These are phyloP conservation scores for Aptenodytes patagonicus DNA, from an alignment of 2,113 vertebrate species.

Conservation along the genomic window DNA sequence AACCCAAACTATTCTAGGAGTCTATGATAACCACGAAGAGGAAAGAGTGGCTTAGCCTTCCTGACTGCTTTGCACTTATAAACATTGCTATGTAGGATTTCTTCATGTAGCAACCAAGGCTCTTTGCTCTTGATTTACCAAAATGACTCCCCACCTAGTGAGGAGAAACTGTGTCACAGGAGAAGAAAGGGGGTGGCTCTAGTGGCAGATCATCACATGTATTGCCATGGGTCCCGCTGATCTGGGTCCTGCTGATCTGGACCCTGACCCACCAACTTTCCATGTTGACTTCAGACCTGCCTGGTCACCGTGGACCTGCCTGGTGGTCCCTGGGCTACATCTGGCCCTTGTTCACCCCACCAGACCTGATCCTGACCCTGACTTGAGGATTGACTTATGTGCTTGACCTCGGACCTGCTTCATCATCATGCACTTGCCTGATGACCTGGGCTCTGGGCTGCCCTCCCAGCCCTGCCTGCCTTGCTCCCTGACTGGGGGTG, in stretches of 20 bases:
- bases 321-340: neutral
- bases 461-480: neutral
- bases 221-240: neutral
- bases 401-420: neutral
- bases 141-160: neutral
- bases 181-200: neutral
- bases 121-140: neutral
- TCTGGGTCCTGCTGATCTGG: neutral
- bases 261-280: neutral
- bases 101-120: neutral
- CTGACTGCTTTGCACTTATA: neutral
- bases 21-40: neutral
- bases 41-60: neutral
- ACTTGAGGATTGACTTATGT: neutral
- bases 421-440: neutral
- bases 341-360: neutral
- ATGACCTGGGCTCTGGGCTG: neutral
- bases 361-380: neutral
- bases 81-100: neutral
- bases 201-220: neutral
- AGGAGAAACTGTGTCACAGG: neutral
- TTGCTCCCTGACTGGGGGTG: neutral
- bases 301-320: neutral
- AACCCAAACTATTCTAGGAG: too few relatives aligned
- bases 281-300: neutral